These are phyloP conservation scores for Sceliomorpha sp. DNA, from an alignment of 2,888 invertebrate species.

Conservation along the genomic window DNA sequence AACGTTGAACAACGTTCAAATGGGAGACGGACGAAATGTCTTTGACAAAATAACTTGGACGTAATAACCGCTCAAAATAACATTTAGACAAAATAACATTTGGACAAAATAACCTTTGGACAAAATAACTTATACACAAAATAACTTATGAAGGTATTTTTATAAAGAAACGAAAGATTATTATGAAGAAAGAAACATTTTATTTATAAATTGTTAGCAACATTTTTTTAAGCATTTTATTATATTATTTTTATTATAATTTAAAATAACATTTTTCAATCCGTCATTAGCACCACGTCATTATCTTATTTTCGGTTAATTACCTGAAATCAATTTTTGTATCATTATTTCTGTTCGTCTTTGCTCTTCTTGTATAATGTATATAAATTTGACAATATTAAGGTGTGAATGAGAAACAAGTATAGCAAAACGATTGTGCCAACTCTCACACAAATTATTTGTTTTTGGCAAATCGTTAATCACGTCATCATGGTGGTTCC, in stretches of 20 bases:
- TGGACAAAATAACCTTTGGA: conserved; percentile 5
- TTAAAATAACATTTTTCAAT: conserved; percentile 5
- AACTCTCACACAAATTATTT: conserved; percentile 10
- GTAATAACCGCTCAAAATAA: conserved; percentile 4
- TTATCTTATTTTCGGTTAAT: neutral
- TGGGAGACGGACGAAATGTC: conserved; percentile 3
- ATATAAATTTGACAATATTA: conserved; percentile 2
- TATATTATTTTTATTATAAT: conserved; percentile 1
- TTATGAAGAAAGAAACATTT: neutral
- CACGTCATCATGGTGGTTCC: conserved; percentile 5
- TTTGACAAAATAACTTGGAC: conserved; percentile 2
- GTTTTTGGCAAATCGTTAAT: conserved; percentile 8
- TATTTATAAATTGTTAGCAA: conserved; percentile 8
- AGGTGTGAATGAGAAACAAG: conserved; percentile 1
- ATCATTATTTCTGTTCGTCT: neutral
- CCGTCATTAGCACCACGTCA: too few relatives aligned
- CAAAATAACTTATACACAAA: conserved; percentile 2
- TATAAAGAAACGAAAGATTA: neutral
- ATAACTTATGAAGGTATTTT: neutral
- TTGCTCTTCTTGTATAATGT: conserved; percentile 5
- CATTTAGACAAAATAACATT: too few relatives aligned
- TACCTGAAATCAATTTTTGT: neutral
- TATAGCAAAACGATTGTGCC: conserved; percentile 13
- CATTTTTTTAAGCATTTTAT: conserved; percentile 2
- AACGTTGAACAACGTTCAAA: too few relatives aligned